Base-by-base conservation (phyloP, 1,140 invertebrate species). In the Calliphora vicina region DNA sequence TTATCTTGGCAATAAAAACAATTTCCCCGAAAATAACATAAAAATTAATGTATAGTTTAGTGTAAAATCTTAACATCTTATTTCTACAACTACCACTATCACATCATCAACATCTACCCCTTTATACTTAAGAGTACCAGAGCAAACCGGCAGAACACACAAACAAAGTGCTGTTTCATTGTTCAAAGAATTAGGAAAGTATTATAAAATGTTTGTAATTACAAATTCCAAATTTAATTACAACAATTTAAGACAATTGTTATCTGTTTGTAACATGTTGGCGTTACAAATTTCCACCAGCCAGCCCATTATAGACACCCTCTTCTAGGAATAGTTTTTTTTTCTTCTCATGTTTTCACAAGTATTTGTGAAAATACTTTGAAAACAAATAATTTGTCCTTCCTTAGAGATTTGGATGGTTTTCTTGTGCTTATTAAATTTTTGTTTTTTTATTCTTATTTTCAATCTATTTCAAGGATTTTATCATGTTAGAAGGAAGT, bases 191-290 rank as follows among this genome's bases (percentile, higher is more conserved):
- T 35, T 35, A 35, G 35, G 35, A 35, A 35, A 35, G 35, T 35
- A 35, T 35, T 67, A 67, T 57, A 67, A 67, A 67, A 67, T 67
- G 61, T 67, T 67, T 12, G 50, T 67, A 67, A 67, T 67, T 67
- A 67, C 61, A 67, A 67, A 67, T 67, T 67, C 61, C 61, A 67
- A 67, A 67, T 67, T 67, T 67, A 67, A 67, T 67, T 67, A 67
- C 61, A 67, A 67, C 61, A 20, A 67, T 67, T 67, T 25, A 67
- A 67, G 61, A 67, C 61, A 23, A 67, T 67, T 67, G 61, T 67
- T 67, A 67, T 67, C 61, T 67, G 61, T 67, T 20, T 67, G 61
- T 23, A 67, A 67, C 61, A 23, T 67, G 23, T 23, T 67, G 20
- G 61, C n/a, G 50, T 57, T 57, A 57, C 50, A 57, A 17, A 57